Base-by-base conservation (phyloP, 2,113 vertebrate species). In the Grammomys dolichurus region DNA sequence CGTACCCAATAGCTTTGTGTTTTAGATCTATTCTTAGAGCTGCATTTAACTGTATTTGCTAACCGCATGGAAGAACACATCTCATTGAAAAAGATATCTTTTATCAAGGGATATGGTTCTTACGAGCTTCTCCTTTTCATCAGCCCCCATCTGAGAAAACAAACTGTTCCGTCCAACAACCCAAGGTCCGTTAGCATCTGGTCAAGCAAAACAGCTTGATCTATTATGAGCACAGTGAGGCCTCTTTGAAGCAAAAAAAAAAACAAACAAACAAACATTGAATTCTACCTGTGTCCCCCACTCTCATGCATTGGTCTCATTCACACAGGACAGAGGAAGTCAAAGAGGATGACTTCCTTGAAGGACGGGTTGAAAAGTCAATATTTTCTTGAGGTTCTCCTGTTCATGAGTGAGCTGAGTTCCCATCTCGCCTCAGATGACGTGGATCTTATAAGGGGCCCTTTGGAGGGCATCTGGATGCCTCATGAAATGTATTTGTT, bases 231-330 rank as follows among this genome's bases (percentile, higher is more conserved):
- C 14, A 78, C 26, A 28, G 36, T n/a, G 31, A 43, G 17, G 54
- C 11, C 81, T 88, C 75, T 93, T 13, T 76, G 60, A 36, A 72
- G 40, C 22, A 46, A 40, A 36, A 54, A 12, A 7, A 51, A 51
- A 51, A 51, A 51, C 4, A 48, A 48, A 48, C 1, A 51, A 51
- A 51, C 7, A n/a, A n/a, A 11, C 51, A 60, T 73, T 63, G 46
- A 31, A 54, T 7, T 67, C 2, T 2, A 28, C 43, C 0, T 13
- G 0, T 2, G 20, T 9, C 13, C 17, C 6, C 26, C n/a, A 31
- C 12, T 28, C 72, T 94, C 31, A 0, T 36, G 77, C 70, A 43
- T 63, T 73, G 48, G 20, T 51, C 24, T 81, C 36, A 43, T 22
- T n/a, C 40, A 28, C 0, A 77, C 22, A 91, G 56, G 72, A 19